A percentile compares a stretch with the other conserved stretches of the same genome.
These are phyloP conservation scores for Synergus itoensis DNA, from an alignment of 2,888 invertebrate genomes.

Conservation along the genomic window DNA sequence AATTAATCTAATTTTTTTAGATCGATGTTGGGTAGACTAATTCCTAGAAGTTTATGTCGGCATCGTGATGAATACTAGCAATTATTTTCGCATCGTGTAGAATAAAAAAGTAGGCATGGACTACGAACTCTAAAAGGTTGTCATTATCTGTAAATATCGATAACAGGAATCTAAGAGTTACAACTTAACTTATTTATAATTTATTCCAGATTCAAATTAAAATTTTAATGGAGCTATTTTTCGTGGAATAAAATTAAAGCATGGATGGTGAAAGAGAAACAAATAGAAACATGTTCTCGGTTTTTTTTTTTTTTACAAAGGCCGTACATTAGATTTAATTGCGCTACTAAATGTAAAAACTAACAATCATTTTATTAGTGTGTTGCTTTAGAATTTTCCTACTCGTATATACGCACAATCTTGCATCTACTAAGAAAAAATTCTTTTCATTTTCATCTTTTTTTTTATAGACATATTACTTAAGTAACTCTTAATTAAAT, in stretches of 20 bases:
- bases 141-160: no score
- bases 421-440: neutral
- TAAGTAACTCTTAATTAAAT: constrained; percentile 17
- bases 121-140: no score
- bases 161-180: neutral
- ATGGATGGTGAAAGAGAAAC: neutral
- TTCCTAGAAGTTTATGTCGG: no score
- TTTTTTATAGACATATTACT: neutral
- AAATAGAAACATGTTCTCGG: constrained; percentile 12
- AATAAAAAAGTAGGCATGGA: neutral
- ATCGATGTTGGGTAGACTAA: no score
- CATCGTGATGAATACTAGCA: neutral
- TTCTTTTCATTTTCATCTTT: constrained; percentile 24
- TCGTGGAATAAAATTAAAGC: neutral
- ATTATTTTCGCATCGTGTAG: neutral
- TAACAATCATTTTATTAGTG: constrained; percentile 21
- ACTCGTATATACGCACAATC: neutral
- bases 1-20: no score
- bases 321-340: constrained; percentile 3
- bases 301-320: constrained; percentile 7
- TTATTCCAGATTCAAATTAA: neutral
- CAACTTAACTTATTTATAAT: neutral
- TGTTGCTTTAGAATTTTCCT: constrained; percentile 2
- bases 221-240: constrained; percentile 16
- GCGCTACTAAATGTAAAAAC: neutral